Conservation (phyloP, 2,113 vertebrate species). For the Hippocampus comes region DNA sequence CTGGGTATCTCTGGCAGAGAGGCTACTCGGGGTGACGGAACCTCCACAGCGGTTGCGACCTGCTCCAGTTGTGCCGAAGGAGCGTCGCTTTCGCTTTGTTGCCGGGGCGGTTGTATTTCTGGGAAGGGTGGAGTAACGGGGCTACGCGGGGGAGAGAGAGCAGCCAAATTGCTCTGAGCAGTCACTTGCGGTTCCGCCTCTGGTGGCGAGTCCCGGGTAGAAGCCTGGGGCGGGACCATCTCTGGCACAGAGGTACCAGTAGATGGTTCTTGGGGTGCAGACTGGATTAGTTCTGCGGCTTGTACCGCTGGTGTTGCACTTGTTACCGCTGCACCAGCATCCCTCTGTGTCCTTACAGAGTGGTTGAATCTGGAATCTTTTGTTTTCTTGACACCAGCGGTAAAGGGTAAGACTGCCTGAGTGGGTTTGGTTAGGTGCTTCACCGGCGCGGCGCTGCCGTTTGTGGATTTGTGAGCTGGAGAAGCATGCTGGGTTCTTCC, state of each 20-base stretch:
- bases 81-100: conserved; percentile 18
- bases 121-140: neutral
- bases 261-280: conserved; percentile 4
- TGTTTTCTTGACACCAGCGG: conserved; percentile 32
- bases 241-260: conserved; percentile 6
- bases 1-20: conserved; percentile 20
- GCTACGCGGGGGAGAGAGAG: conserved; percentile 23
- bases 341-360: neutral
- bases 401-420: conserved; percentile 58
- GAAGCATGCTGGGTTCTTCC: conserved; percentile 42
- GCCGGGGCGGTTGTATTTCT: conserved; percentile 1
- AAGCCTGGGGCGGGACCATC: neutral
- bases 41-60: conserved; percentile 5
- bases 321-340: neutral
- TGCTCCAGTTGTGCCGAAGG: conserved; percentile 12
- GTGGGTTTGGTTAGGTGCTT: conserved; percentile 56
- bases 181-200: conserved; percentile 17
- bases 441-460: conserved; percentile 22
- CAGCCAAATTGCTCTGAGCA: neutral
- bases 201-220: conserved; percentile 7
- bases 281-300: neutral
- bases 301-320: neutral
- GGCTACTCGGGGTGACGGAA: conserved; percentile 8
- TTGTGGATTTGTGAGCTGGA: conserved; percentile 40
- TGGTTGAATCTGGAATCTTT: conserved; percentile 1